These are phyloP conservation scores for Pogonocherus hispidulus DNA, from an alignment of 2,888 invertebrate species.

Conservation along the genomic window DNA sequence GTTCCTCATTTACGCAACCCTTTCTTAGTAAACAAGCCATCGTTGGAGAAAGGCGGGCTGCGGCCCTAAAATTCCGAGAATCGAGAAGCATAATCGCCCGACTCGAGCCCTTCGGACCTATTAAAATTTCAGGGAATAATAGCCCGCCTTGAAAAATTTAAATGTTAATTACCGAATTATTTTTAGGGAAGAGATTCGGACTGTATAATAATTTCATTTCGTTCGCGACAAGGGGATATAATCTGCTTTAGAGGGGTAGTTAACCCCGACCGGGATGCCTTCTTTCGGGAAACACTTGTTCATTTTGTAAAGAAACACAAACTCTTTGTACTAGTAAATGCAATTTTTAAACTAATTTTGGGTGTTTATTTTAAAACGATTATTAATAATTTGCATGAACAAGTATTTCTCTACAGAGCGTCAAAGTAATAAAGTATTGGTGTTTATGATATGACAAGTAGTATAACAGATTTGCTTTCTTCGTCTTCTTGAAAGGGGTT, in stretches of 20 bases:
- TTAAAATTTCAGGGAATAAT: slow-evolving; percentile 55
- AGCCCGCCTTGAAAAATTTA: slow-evolving; percentile 50
- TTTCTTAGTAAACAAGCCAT: slow-evolving; percentile 50
- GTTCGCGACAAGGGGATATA: background rate
- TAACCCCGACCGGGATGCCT: too few species aligned
- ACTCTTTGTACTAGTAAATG: too few species aligned
- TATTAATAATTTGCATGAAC: too few species aligned
- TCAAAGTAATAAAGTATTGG: too few species aligned
- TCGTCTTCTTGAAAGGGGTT: too few species aligned
- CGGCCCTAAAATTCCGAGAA: slow-evolving; percentile 44
- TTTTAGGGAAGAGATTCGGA: slow-evolving; percentile 16
- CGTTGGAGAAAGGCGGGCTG: slow-evolving; percentile 40
- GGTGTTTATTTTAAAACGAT: too few species aligned
- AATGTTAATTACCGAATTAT: slow-evolving; percentile 49
- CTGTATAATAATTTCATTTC: slow-evolving; percentile 21
- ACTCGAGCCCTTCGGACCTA: slow-evolving; percentile 52
- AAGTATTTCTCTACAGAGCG: too few species aligned
- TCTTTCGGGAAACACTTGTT: too few species aligned
- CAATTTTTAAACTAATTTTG: too few species aligned
- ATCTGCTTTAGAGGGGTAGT: background rate
- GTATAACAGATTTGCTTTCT: too few species aligned
- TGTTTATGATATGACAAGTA: too few species aligned
- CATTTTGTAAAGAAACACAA: too few species aligned
- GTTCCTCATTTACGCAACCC: slow-evolving; percentile 44
- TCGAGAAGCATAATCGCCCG: slow-evolving; percentile 45